These are phyloP conservation scores for Nasonia giraulti DNA, from an alignment of 1,140 invertebrate genomes.

Conservation along the genomic window DNA sequence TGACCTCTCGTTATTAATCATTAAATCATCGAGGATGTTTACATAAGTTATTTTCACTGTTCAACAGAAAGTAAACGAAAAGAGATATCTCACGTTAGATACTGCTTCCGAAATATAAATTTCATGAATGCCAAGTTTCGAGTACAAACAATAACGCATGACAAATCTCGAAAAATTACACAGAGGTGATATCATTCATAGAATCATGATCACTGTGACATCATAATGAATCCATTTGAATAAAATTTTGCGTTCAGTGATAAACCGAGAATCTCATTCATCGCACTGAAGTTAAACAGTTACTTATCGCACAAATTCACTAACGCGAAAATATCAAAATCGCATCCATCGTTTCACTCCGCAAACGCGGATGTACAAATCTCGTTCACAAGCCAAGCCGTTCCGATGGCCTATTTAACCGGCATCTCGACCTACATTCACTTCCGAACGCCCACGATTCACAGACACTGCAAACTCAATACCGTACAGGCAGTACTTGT, in stretches of 20 bases:
- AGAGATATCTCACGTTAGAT: too few relatives aligned
- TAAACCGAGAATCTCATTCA: too few relatives aligned
- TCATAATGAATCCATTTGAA: slow-evolving; percentile 23
- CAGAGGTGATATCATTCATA: slow-evolving; percentile 4
- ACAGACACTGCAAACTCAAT: not conserved
- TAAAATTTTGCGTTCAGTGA: not conserved
- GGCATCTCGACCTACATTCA: not conserved
- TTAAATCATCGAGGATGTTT: not conserved
- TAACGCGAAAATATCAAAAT: too few relatives aligned
- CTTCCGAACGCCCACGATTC: not conserved
- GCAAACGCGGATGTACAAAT: not conserved
- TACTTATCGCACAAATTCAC: too few relatives aligned
- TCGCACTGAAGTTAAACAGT: too few relatives aligned
- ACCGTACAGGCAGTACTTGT: too few relatives aligned
- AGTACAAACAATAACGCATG: too few relatives aligned
- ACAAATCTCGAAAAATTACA: not conserved
- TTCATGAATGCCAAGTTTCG: too few relatives aligned
- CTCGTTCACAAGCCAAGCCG: too few relatives aligned
- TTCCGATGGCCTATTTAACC: not conserved
- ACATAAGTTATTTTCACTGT: not conserved
- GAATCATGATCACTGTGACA: not conserved
- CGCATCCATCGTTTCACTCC: too few relatives aligned
- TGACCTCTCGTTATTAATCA: not conserved
- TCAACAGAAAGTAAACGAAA: too few relatives aligned
- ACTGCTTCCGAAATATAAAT: too few relatives aligned